phyloP scores from a whole-genome alignment of 2,888 invertebrate genomes.

The Ichneumon xanthorius region DNA sequence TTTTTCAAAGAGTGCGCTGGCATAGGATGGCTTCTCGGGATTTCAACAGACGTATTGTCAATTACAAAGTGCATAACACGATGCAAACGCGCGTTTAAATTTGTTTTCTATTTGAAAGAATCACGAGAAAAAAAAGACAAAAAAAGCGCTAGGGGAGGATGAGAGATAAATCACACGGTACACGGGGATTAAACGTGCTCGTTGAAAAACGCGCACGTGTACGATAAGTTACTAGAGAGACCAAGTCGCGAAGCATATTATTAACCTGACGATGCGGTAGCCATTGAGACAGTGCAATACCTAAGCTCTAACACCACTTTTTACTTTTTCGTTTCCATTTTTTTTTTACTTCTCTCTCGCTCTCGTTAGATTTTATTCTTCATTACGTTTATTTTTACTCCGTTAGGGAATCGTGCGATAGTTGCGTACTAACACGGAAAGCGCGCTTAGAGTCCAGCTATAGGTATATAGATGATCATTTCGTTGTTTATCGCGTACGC shows the following conservation, averaged over 20 bases:
- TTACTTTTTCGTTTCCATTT: constrained; percentile 31
- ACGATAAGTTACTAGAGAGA: constrained; percentile 69
- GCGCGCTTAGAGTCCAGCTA: constrained; percentile 25
- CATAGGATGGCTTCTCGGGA: constrained; percentile 63
- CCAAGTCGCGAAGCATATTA: constrained; percentile 67
- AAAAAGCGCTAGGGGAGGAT: not conserved
- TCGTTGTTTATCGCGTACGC: constrained; percentile 47
- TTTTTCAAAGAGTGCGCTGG: constrained; percentile 76
- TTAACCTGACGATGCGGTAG: constrained; percentile 73
- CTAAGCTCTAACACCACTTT: constrained; percentile 48
- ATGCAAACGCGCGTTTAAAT: not conserved
- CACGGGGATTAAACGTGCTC: constrained; percentile 3
- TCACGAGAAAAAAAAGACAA: not conserved
- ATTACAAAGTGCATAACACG: not conserved
- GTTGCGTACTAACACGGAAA: constrained; percentile 8
- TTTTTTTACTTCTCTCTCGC: constrained; percentile 40
- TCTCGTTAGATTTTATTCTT: constrained; percentile 65
- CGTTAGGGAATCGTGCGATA: constrained; percentile 15
- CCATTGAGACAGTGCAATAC: constrained; percentile 79
- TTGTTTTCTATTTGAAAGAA: not conserved
- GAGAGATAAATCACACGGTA: constrained; percentile 2
- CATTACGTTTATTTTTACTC: constrained; percentile 34
- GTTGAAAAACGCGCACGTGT: constrained; percentile 24
- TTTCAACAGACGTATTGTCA: not conserved
- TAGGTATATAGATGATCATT: constrained; percentile 54